phyloP scores from a whole-genome alignment of 2,113 vertebrate genomes.

The Hepsetus odoe region DNA sequence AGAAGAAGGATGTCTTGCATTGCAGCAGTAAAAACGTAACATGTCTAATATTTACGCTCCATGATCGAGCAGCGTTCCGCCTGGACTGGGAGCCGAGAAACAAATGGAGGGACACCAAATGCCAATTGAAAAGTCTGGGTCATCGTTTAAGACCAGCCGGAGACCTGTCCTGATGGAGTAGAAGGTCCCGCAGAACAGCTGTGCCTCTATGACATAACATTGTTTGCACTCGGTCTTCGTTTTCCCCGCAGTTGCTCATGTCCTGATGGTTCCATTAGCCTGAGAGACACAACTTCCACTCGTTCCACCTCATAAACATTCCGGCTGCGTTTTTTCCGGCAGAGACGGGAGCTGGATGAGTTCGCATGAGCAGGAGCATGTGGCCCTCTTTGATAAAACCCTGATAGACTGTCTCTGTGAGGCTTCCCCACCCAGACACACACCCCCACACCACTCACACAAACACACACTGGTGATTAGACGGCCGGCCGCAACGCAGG shows the following conservation, averaged over 20 bases:
- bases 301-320: background rate
- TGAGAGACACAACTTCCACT: background rate
- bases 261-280: background rate
- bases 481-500: background rate
- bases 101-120: no score
- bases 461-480: constrained; percentile 4
- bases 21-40: no score
- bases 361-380: constrained; percentile 5
- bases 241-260: background rate
- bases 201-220: background rate
- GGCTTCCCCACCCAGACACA: background rate
- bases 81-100: no score
- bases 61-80: no score
- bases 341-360: background rate
- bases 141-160: no score
- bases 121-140: no score
- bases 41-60: no score
- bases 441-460: background rate
- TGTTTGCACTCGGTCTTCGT: background rate
- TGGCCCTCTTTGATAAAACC: constrained; percentile 4
- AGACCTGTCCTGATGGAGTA: background rate
- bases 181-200: background rate
- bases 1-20: no score
- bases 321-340: background rate
- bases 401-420: background rate